phyloP scores from a whole-genome alignment of 2,888 invertebrate species.

The Cloeon dipterum region DNA sequence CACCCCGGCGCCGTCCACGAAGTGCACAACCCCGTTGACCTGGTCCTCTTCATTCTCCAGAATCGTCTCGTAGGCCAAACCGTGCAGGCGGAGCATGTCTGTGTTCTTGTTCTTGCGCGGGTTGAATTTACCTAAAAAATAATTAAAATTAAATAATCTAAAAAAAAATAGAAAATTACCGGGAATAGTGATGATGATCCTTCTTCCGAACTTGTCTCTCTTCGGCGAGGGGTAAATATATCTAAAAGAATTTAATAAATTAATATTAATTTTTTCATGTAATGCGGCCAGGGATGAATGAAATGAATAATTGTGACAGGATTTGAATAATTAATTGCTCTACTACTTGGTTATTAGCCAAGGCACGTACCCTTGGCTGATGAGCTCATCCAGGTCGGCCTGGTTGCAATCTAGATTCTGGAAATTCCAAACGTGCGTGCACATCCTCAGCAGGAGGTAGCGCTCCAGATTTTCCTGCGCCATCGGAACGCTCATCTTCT shows the following conservation, averaged over 20 bases:
- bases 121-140: constrained; percentile 11
- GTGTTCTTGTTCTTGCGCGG: constrained; percentile 15
- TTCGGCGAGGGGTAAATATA: constrained; percentile 18
- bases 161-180: constrained; percentile 9
- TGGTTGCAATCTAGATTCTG: constrained; percentile 14
- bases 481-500: constrained; percentile 59
- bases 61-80: constrained; percentile 17
- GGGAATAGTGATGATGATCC: constrained; percentile 16
- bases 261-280: neutral
- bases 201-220: constrained; percentile 15
- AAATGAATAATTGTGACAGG: no score
- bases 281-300: no score
- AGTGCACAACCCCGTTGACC: constrained; percentile 18
- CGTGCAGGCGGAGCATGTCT: constrained; percentile 16
- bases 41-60: constrained; percentile 19
- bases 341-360: no score
- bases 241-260: constrained; percentile 11
- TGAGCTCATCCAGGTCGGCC: constrained; percentile 14
- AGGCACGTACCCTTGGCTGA: constrained; percentile 15
- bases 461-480: constrained; percentile 25
- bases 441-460: constrained; percentile 16
- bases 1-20: constrained; percentile 16
- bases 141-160: neutral
- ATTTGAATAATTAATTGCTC: no score
- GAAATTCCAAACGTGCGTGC: constrained; percentile 16